A percentile compares a stretch with the other conserved stretches of the same genome.
Evolutionary conservation across 2,113 vertebrate genomes (phyloP).

Genomic region (Corvus cornix): DNA sequence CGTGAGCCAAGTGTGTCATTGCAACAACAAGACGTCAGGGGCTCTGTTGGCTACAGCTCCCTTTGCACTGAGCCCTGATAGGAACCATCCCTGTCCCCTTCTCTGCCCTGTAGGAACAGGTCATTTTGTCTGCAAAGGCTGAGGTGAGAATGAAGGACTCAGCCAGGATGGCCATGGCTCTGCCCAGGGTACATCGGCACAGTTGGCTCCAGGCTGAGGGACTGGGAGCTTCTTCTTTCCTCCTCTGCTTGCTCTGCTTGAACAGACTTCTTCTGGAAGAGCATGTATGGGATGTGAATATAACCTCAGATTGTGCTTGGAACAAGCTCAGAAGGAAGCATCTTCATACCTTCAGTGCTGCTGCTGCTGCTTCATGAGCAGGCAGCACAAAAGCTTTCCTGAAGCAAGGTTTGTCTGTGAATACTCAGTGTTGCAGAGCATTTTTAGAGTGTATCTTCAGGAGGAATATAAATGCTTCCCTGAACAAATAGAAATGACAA

Average conservation of each 20-base stretch:
- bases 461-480: background rate
- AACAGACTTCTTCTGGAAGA: background rate
- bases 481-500: background rate
- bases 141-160: background rate
- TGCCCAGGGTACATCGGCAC: background rate
- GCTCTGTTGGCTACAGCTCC: background rate
- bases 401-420: background rate
- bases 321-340: background rate
- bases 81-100: background rate
- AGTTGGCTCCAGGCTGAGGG: background rate
- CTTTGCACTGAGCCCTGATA: background rate
- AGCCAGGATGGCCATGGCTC: background rate
- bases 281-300: background rate
- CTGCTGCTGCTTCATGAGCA: background rate
- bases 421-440: background rate
- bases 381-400: background rate
- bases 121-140: background rate
- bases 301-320: background rate
- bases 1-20: background rate
- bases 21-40: background rate
- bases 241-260: background rate
- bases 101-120: background rate
- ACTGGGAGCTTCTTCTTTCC: background rate
- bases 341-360: background rate
- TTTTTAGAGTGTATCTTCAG: background rate